These are phyloP conservation scores for Clarias laeviceps DNA, from an alignment of 2,797 vertebrate species.

Conservation along the genomic window DNA sequence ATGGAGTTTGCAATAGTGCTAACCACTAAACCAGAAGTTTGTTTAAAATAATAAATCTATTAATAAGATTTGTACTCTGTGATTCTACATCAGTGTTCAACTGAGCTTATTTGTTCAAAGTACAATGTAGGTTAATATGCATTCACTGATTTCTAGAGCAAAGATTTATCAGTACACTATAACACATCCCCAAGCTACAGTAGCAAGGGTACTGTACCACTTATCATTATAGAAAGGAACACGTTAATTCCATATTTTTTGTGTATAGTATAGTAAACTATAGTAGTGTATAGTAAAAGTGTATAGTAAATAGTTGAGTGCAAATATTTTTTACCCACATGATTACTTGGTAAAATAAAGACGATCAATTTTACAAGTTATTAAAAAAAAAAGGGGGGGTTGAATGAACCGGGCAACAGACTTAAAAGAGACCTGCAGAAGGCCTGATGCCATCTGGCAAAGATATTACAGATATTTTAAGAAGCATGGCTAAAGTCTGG, in stretches of 20 bases:
- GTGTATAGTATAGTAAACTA: not conserved
- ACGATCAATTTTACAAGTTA: not conserved
- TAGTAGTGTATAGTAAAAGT: not conserved
- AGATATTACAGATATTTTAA: not conserved
- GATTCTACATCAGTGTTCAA: not conserved
- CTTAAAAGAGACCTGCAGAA: not conserved
- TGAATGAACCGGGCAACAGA: no score
- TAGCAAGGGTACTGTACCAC: not conserved
- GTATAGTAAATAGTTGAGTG: not conserved
- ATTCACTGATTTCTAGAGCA: not conserved
- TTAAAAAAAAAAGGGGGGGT: not conserved
- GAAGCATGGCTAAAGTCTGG: not conserved
- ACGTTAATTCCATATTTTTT: not conserved
- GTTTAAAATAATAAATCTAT: no score
- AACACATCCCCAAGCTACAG: not conserved
- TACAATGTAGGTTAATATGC: not conserved
- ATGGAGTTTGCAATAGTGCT: no score
- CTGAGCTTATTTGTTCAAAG: not conserved
- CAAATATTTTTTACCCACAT: not conserved
- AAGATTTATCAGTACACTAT: not conserved
- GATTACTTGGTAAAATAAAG: not conserved
- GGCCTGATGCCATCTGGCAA: constrained; percentile 4
- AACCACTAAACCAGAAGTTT: no score
- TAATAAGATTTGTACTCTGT: not conserved
- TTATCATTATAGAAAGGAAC: not conserved